Conservation (phyloP, 2,113 vertebrate species). For the Ia io region DNA sequence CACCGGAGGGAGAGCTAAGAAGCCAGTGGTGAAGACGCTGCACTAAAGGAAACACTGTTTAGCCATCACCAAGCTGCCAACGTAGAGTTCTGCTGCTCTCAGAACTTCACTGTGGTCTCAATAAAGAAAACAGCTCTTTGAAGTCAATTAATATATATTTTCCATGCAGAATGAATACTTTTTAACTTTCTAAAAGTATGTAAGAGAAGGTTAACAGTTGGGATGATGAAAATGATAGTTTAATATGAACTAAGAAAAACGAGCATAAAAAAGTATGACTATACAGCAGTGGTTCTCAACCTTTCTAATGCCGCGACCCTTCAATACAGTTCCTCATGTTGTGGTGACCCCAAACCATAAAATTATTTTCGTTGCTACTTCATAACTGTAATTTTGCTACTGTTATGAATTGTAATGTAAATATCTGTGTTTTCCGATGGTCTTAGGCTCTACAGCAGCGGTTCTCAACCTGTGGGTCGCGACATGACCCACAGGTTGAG, state of each 20-base stretch:
- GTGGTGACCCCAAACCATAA: no score
- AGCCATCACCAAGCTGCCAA: background rate
- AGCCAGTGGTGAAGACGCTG: background rate
- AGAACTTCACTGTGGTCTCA: slow-evolving; percentile 7
- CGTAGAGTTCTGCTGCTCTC: background rate
- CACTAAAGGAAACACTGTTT: background rate
- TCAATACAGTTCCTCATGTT: no score
- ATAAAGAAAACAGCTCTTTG: background rate
- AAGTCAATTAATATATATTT: slow-evolving; percentile 11
- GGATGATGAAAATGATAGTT: slow-evolving; percentile 17
- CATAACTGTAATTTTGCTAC: no score
- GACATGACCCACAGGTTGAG: no score
- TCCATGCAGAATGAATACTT: background rate
- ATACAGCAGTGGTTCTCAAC: no score
- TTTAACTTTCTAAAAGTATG: slow-evolving; percentile 1
- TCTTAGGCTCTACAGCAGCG: no score
- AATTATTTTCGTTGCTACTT: no score
- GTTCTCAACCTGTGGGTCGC: no score
- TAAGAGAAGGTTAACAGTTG: background rate
- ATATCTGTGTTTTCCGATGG: no score
- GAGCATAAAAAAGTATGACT: background rate
- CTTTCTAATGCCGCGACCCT: no score
- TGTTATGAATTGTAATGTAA: no score
- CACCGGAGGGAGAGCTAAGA: background rate
- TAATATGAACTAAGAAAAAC: background rate